Base-by-base conservation (phyloP, 2,113 vertebrate species). In the Tragelaphus scriptus region DNA sequence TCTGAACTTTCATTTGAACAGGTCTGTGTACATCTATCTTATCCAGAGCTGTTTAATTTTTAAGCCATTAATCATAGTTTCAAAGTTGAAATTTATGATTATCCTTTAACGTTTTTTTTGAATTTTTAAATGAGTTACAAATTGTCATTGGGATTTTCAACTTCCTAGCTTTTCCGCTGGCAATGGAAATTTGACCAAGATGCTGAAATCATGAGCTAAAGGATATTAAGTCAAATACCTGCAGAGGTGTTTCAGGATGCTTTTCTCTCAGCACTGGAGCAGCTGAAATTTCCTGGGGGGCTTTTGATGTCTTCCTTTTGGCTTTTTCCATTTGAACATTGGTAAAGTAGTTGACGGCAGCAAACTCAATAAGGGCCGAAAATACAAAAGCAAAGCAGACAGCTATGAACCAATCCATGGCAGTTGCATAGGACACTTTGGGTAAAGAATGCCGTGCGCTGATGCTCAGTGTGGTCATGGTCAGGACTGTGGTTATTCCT, bases 391-490 rank as follows among this genome's bases (percentile, higher is more conserved):
- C 99, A 95, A 99, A 99, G 98, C 99, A 99, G 96, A 99, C 99
- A 0, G 99, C 99, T 95, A 99, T 99, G 98, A 99, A 99, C 99
- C 99, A 99, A 98, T 99, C 99, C 99, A 99, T 99, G 63, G 99
- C 99, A 1, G 99, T 99, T 94, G 99, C 99, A 17, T 99, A 99
- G 21, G 99, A 99, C 88, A 99, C 99, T 99, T 99, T 99, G 79
- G 99, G 99, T 95, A 99, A 98, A 44, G 99, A 99, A 98, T 99
- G 99, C 90, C 99, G 99, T 13, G 99, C 99, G n/a, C 99, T 99
- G 99, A 99, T 99, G 94, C 99, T 99, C 92, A 99, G 98, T 0
- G 99, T 99, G 2, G 99, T 99, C 99, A 99, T 99, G 81, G 99
- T 99, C 98, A 99, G 99, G 91, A 99, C 99, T 0, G 99, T 99